Evolutionary conservation across 1,140 invertebrate species (phyloP).

Genomic region (Drosophila ironensis): DNA sequence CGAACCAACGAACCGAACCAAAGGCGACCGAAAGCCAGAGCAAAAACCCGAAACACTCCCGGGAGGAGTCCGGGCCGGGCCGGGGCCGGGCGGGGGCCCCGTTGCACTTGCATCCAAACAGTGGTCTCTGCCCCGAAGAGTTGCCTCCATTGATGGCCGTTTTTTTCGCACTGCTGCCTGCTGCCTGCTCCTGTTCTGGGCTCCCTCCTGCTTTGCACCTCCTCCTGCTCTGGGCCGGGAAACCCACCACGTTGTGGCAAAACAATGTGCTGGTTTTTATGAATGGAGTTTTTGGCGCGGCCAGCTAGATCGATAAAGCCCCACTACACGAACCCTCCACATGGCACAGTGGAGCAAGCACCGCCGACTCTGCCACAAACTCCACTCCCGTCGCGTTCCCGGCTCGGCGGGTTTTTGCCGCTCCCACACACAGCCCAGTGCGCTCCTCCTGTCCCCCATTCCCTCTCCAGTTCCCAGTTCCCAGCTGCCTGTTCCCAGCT

Average conservation of each 20-base stretch:
- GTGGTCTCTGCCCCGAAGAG: conserved; percentile 22
- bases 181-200: conserved; percentile 42
- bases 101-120: conserved; percentile 63
- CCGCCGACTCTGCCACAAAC: neutral
- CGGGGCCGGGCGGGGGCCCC: conserved; percentile 1
- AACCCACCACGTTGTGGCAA: conserved; percentile 28
- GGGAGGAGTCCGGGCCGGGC: neutral
- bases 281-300: conserved; percentile 80
- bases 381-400: conserved; percentile 22
- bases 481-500: conserved; percentile 9
- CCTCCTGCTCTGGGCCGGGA: conserved; percentile 2
- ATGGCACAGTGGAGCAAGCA: conserved; percentile 50
- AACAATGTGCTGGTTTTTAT: conserved; percentile 81
- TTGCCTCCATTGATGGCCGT: conserved; percentile 51
- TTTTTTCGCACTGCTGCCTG: conserved; percentile 58
- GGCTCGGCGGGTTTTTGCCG: neutral
- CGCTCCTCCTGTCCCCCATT: conserved; percentile 7
- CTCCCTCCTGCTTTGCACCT: no score
- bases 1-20: conserved; percentile 61
- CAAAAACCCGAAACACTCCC: conserved; percentile 21
- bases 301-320: conserved; percentile 81
- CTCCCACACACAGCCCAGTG: conserved; percentile 17
- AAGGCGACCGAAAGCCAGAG: conserved; percentile 36
- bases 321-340: conserved; percentile 57
- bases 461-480: conserved; percentile 10